Evolutionary conservation across 2,113 vertebrate species (phyloP).

Genomic region (Cebus imitator): DNA sequence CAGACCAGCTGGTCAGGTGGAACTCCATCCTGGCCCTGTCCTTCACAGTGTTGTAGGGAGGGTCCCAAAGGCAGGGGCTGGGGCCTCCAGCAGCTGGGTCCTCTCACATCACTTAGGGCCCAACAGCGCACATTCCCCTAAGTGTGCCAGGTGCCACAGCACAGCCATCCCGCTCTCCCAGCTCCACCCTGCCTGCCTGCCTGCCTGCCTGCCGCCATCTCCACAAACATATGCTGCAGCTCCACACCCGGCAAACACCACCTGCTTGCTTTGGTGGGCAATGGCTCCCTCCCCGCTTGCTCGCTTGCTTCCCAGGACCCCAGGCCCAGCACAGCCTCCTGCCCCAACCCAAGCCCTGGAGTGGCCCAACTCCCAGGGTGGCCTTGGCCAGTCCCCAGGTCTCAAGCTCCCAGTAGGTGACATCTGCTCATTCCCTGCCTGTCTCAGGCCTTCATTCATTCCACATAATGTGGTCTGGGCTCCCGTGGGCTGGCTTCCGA

Average conservation of each 20-base stretch:
- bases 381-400: background rate
- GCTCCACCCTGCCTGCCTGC: background rate
- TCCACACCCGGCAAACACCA: slow-evolving; percentile 52
- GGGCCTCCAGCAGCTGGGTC: background rate
- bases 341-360: background rate
- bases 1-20: background rate
- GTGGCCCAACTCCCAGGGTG: background rate
- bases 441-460: background rate
- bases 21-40: background rate
- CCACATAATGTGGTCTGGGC: background rate
- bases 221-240: slow-evolving; percentile 31
- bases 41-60: background rate
- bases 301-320: background rate
- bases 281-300: background rate
- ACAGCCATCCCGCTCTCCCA: background rate
- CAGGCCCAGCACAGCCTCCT: background rate
- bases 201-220: background rate
- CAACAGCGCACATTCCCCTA: background rate
- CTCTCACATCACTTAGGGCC: background rate
- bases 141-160: background rate
- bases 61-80: background rate
- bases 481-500: background rate
- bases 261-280: slow-evolving; percentile 41
- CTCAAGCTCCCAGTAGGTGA: background rate
- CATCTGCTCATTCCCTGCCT: background rate